Evolutionary conservation across 2,797 vertebrate species (phyloP).

Genomic region (Poecilia wingei): DNA sequence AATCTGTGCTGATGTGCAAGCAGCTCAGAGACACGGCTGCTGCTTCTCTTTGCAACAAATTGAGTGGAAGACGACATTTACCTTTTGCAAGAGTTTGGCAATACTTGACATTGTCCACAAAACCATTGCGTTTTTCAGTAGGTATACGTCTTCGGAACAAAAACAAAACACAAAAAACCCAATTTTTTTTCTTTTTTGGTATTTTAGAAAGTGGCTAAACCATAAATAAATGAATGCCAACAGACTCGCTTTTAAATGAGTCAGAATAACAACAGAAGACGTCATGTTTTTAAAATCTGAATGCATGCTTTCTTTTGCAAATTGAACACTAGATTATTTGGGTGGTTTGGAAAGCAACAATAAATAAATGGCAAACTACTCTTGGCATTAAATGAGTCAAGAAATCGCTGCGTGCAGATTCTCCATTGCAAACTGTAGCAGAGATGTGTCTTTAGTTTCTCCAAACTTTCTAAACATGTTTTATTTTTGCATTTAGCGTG

Average conservation of each 20-base stretch:
- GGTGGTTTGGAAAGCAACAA: not conserved
- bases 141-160: not conserved
- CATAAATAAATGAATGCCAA: not conserved
- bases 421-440: not conserved
- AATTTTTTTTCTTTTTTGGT: too few species aligned
- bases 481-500: not conserved
- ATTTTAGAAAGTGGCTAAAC: not conserved
- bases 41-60: not conserved
- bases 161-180: not conserved
- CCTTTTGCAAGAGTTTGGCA: not conserved
- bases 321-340: not conserved
- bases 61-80: not conserved
- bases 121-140: not conserved
- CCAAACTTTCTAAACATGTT: not conserved
- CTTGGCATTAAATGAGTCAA: not conserved
- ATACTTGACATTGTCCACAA: not conserved
- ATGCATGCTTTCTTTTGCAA: not conserved
- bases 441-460: not conserved
- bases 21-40: not conserved
- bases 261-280: not conserved
- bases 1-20: conserved; percentile 4
- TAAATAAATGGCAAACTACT: not conserved
- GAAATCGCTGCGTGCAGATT: not conserved
- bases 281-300: not conserved
- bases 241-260: not conserved